These are phyloP conservation scores for Heptranchias perlo DNA, from an alignment of 2,113 vertebrate genomes.

Conservation along the genomic window DNA sequence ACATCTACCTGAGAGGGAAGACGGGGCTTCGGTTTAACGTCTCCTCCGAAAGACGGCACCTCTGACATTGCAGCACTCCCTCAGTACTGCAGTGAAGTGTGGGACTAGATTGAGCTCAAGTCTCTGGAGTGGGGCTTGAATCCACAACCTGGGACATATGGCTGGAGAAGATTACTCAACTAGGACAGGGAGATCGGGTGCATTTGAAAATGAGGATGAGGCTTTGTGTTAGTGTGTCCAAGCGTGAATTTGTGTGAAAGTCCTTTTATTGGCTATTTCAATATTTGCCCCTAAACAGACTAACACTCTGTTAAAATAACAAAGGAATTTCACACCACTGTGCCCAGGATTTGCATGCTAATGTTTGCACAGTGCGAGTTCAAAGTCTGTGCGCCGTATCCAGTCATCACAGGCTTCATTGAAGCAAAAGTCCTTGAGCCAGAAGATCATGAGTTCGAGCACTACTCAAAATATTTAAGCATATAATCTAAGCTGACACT, in stretches of 20 bases:
- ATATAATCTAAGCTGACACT: too few species aligned
- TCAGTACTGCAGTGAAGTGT: not conserved
- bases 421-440: too few species aligned
- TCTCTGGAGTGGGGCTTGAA: not conserved
- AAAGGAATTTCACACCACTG: not conserved
- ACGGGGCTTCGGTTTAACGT: not conserved
- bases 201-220: too few species aligned
- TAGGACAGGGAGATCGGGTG: too few species aligned
- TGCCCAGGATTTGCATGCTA: not conserved
- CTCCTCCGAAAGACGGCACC: too few species aligned
- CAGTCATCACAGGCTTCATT: not conserved
- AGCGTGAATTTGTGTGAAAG: not conserved
- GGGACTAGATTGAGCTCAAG: not conserved
- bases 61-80: not conserved
- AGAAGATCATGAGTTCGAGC: too few species aligned
- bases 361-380: not conserved
- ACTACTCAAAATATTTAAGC: too few species aligned
- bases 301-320: too few species aligned
- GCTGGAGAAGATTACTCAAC: too few species aligned
- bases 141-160: not conserved
- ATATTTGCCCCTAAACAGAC: too few species aligned
- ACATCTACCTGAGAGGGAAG: not conserved
- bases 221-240: not conserved
- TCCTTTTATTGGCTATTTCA: not conserved
- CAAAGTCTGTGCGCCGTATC: not conserved